Conservation (phyloP, 2,113 vertebrate genomes). For the Silurus glanis region DNA sequence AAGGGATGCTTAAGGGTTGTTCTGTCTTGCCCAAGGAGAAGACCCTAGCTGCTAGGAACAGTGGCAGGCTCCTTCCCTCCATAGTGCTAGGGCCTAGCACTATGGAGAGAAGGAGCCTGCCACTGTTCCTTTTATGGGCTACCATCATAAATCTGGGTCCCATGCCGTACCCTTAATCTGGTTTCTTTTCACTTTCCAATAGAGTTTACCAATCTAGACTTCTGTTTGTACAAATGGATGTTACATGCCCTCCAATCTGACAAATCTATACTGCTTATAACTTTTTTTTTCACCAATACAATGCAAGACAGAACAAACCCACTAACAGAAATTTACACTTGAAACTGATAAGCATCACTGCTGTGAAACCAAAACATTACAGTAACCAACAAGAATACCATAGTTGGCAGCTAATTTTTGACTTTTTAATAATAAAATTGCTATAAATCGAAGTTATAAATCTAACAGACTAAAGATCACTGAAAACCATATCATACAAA, state of each 20-base stretch:
- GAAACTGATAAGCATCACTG: slow-evolving; percentile 65
- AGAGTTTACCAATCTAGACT: slow-evolving; percentile 74
- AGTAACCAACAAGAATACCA: slow-evolving; percentile 37
- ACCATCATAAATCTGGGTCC: neutral
- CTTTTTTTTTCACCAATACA: slow-evolving; percentile 55
- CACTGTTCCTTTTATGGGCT: neutral
- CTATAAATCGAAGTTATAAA: neutral
- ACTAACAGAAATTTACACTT: slow-evolving; percentile 74
- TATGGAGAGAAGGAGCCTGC: neutral
- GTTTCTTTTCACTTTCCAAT: slow-evolving; percentile 68
- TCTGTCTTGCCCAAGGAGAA: neutral
- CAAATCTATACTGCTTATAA: slow-evolving; percentile 63
- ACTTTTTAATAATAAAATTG: slow-evolving; percentile 29
- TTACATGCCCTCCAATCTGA: slow-evolving; percentile 64
- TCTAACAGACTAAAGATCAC: slow-evolving; percentile 22
- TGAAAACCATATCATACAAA: slow-evolving; percentile 51
- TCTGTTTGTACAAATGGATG: slow-evolving; percentile 66
- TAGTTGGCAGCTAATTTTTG: slow-evolving; percentile 17
- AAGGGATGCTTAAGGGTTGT: neutral
- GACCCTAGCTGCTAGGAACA: neutral
- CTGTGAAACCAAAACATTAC: slow-evolving; percentile 54
- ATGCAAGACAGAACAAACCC: slow-evolving; percentile 63
- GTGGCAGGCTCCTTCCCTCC: neutral
- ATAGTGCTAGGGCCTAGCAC: neutral
- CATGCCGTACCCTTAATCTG: slow-evolving; percentile 51